A percentile compares a stretch with the other conserved stretches of the same genome.
phyloP scores from a whole-genome alignment of 2,113 vertebrate genomes.

The Malurus elegans region DNA sequence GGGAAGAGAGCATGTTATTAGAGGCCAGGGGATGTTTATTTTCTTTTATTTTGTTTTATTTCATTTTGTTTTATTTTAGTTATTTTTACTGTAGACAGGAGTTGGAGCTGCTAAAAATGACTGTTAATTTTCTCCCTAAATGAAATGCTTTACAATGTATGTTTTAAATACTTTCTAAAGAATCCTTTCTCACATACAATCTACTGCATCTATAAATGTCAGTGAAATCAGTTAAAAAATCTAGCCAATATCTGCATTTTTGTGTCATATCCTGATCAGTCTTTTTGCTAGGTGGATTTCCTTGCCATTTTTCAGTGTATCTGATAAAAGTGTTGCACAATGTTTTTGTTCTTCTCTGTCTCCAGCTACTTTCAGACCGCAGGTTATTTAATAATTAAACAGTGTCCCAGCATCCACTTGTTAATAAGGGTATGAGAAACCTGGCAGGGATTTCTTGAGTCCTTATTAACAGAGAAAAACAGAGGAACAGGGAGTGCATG shows the following conservation, averaged over 20 bases:
- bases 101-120: neutral
- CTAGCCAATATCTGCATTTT: neutral
- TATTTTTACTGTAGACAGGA: neutral
- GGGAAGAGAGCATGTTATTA: neutral
- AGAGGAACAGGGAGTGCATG: neutral
- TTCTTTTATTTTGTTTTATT: neutral
- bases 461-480: neutral
- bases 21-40: neutral
- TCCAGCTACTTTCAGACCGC: neutral
- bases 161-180: neutral
- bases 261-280: neutral
- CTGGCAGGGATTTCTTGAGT: neutral
- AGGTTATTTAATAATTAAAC: conserved; percentile 20
- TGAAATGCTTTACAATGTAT: neutral
- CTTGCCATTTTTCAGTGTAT: neutral
- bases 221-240: neutral
- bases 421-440: neutral
- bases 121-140: neutral
- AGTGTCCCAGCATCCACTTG: neutral
- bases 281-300: neutral
- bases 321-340: neutral
- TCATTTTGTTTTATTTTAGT: neutral
- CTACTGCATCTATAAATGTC: neutral
- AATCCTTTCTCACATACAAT: neutral
- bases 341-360: neutral